These are phyloP conservation scores for Mus pahari DNA, from an alignment of 2,113 vertebrate species.

Conservation along the genomic window DNA sequence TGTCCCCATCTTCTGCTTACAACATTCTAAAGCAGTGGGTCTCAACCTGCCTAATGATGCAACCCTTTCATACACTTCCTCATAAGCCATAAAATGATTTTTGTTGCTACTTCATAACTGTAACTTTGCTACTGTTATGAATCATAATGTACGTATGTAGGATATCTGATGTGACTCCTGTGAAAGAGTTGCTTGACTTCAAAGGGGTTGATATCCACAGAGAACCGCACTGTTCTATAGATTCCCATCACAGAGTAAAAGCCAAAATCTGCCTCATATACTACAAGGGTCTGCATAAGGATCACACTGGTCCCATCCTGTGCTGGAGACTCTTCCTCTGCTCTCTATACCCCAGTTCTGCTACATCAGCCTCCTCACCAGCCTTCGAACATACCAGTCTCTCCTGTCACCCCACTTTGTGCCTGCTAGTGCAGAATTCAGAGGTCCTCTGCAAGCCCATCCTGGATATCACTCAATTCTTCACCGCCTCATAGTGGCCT, in stretches of 20 bases:
- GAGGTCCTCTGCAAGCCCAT: not conserved
- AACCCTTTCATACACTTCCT: not conserved
- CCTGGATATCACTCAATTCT: not conserved
- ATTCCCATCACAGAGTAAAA: not conserved
- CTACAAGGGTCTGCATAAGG: not conserved
- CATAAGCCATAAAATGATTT: not conserved
- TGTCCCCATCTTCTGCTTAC: not conserved
- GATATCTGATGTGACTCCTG: not conserved
- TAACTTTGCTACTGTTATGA: not conserved
- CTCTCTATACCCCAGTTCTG: not conserved
- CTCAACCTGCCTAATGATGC: not conserved
- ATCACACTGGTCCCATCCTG: not conserved
- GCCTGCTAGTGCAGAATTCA: not conserved
- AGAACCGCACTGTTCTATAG: not conserved
- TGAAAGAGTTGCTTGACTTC: not conserved
- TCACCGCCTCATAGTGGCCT: not conserved
- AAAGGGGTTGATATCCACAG: not conserved
- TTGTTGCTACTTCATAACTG: not conserved
- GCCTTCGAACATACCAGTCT: too few relatives aligned
- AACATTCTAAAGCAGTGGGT: not conserved
- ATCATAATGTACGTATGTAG: not conserved
- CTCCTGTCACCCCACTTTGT: not conserved
- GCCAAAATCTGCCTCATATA: not conserved
- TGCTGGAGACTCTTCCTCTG: not conserved
- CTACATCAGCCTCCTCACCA: too few relatives aligned